Evolutionary conservation across 2,888 invertebrate genomes (phyloP), one percentile per base, ranked within the genome.

Genomic region (Acanthosepion pharaonis): DNA sequence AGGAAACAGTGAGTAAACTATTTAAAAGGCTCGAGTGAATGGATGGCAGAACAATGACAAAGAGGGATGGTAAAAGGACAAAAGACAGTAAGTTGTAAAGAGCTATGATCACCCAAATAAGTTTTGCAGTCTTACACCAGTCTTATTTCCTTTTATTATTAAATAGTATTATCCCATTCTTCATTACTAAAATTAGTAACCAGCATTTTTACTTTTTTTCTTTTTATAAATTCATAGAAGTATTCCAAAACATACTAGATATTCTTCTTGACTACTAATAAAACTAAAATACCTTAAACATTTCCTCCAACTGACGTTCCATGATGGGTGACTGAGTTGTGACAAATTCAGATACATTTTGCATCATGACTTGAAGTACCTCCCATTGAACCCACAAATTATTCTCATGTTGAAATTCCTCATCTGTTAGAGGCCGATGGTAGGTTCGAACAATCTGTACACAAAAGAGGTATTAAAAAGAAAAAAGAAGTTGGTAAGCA

Each of bases 281-380:
- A 25, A 28, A 94, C 0, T 33, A 6, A 53, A 95, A 64, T 95
- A 96, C 97, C 96, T 96, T 96, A 95, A 95, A 96, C 51, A 95
- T 96, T 94, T 96, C 95, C 91, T 96, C 96, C 49, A 96, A 95
- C 94, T 96, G 96, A 94, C 96, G 96, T 20, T 96, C 97, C 96
- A 97, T 97, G n/a, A 97, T 96, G 8, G 97, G 97, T 5, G 97
- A 97, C 96, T 97, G 97, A 15, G 96, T 97, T 96, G 96, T 97
- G 78, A 97, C 97, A 96, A 97, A 97, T 95, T 97, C 97, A 9
- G 97, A 96, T 1, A 97, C 97, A 94, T 97, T 97, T 95, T 97
- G 97, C 96, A 97, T 96, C 95, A 96, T 96, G 94, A 96, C 96
- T 64, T 97, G 96, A 96, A 97, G 97, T 8, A 96, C 96, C 93